These are phyloP conservation scores for Drosophila sordidapex DNA, from an alignment of 2,888 invertebrate species.

Conservation along the genomic window DNA sequence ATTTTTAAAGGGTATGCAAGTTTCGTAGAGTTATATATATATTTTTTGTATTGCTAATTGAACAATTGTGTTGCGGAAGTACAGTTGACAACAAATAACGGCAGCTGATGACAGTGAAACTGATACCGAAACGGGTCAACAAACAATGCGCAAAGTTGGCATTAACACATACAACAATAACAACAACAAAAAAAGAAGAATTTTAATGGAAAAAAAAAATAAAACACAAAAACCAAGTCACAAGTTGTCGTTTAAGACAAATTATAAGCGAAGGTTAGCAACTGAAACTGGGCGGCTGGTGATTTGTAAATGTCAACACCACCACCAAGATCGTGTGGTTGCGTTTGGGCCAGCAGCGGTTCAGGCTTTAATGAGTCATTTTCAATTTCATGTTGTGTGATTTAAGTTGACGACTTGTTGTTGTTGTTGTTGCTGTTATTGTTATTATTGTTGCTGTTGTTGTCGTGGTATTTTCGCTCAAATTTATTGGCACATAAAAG, in stretches of 20 bases:
- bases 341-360: conserved; percentile 28
- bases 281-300: conserved; percentile 65
- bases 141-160: conserved; percentile 20
- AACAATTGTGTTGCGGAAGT: conserved; percentile 56
- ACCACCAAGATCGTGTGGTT: conserved; percentile 56
- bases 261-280: conserved; percentile 67
- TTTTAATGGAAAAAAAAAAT: conserved; percentile 3
- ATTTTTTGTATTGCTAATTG: conserved; percentile 24
- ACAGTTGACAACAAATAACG: conserved; percentile 32
- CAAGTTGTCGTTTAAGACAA: conserved; percentile 56
- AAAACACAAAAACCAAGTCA: conserved; percentile 13
- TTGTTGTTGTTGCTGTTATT: conserved; percentile 43
- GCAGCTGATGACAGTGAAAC: conserved; percentile 41
- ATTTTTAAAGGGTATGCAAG: conserved; percentile 7
- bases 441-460: conserved; percentile 40
- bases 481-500: conserved; percentile 78
- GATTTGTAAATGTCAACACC: conserved; percentile 78
- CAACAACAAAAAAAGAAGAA: background rate
- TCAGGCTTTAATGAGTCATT: conserved; percentile 71
- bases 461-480: conserved; percentile 59
- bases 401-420: conserved; percentile 69
- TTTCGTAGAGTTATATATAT: conserved; percentile 1
- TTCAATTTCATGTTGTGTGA: conserved; percentile 76
- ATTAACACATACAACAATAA: background rate
- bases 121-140: conserved; percentile 8